phyloP scores from a whole-genome alignment of 1,140 invertebrate genomes.

The Bombus consobrinus region DNA sequence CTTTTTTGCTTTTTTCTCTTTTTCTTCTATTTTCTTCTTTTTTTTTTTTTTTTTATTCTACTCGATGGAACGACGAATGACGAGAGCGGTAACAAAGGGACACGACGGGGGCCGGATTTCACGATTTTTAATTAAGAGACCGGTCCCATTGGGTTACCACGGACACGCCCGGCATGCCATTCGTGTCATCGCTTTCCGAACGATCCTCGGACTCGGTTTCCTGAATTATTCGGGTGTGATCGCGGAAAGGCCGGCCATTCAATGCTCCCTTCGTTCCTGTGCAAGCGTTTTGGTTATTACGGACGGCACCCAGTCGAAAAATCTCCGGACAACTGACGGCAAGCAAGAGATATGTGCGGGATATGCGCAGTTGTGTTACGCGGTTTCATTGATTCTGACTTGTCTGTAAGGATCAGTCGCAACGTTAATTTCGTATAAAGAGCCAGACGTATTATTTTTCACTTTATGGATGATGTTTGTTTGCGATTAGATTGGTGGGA shows the following conservation, averaged over 20 bases:
- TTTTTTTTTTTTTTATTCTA: neutral
- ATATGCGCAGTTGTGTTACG: conserved; percentile 32
- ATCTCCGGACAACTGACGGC: neutral
- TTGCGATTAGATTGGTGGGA: neutral
- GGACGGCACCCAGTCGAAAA: conserved; percentile 4
- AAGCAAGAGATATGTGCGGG: neutral
- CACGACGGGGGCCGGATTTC: conserved; percentile 18
- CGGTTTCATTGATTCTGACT: conserved; percentile 28
- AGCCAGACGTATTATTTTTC: neutral
- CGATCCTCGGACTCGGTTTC: neutral
- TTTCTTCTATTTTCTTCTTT: neutral
- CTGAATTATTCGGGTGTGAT: conserved; percentile 47
- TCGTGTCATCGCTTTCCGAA: conserved; percentile 27
- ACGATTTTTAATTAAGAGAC: conserved; percentile 57
- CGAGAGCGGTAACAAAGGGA: conserved; percentile 40
- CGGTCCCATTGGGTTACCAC: conserved; percentile 29
- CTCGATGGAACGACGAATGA: conserved; percentile 23
- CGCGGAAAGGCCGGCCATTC: conserved; percentile 14
- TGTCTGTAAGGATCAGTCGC: neutral
- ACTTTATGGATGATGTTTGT: neutral
- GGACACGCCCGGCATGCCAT: conserved; percentile 33
- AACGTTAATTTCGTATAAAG: neutral
- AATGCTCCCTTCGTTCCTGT: neutral
- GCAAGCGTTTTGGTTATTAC: conserved; percentile 25
- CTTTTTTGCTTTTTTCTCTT: neutral